Conservation (phyloP, 2,888 invertebrate genomes). For the Malachius bipustulatus region DNA sequence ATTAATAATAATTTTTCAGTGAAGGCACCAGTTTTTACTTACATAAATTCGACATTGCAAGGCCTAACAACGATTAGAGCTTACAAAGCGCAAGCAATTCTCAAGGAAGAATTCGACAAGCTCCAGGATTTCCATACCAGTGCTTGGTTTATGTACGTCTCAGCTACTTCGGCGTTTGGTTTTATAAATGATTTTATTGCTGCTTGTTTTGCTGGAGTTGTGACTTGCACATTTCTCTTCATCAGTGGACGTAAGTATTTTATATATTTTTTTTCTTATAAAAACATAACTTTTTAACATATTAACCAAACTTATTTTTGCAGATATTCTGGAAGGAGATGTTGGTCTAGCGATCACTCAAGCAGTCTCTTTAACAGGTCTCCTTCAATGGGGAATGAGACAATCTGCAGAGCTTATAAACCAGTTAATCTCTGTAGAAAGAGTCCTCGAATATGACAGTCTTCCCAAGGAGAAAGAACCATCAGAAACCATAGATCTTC, state of each 20-base stretch:
- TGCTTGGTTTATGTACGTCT: slow-evolving; percentile 54
- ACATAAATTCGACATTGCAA: slow-evolving; percentile 65
- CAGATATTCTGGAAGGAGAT: slow-evolving; percentile 39
- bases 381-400: slow-evolving; percentile 68
- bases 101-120: slow-evolving; percentile 43
- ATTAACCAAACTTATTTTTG: slow-evolving; percentile 13
- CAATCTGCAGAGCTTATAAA: slow-evolving; percentile 74
- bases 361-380: slow-evolving; percentile 46
- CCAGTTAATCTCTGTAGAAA: slow-evolving; percentile 69
- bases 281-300: no score
- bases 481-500: slow-evolving; percentile 40
- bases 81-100: slow-evolving; percentile 53
- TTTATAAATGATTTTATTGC: slow-evolving; percentile 53
- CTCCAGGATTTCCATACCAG: slow-evolving; percentile 53
- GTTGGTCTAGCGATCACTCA: slow-evolving; percentile 57
- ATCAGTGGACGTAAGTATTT: slow-evolving; percentile 33
- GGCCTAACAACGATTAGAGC: slow-evolving; percentile 74
- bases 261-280: no score
- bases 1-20: slow-evolving; percentile 39
- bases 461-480: slow-evolving; percentile 51
- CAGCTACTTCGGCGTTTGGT: slow-evolving; percentile 52
- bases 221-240: slow-evolving; percentile 54
- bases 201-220: slow-evolving; percentile 48
- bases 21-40: slow-evolving; percentile 73
- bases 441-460: slow-evolving; percentile 68